These are phyloP conservation scores for Caenorhabditis angaria DNA, from an alignment of 2,888 invertebrate species.

Conservation along the genomic window DNA sequence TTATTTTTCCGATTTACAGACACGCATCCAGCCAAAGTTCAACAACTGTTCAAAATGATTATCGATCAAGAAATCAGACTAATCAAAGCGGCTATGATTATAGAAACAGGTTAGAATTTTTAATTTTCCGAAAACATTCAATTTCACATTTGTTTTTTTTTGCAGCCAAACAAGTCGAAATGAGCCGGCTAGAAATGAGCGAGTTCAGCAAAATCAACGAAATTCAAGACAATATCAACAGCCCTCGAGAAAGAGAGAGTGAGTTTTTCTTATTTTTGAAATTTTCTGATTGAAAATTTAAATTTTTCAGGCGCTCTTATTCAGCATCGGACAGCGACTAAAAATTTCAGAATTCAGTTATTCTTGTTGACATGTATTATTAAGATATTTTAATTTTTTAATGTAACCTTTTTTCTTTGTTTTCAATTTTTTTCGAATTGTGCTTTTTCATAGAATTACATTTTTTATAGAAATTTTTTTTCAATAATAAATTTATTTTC, in stretches of 20 bases:
- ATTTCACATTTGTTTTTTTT: background rate
- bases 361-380: no score
- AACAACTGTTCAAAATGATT: no score
- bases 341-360: background rate
- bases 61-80: no score
- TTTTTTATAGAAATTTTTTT: background rate
- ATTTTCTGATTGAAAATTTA: background rate
- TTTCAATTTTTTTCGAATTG: background rate
- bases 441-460: background rate
- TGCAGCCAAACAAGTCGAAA: background rate
- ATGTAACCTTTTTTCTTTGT: no score
- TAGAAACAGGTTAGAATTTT: background rate
- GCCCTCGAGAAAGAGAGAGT: background rate
- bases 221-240: background rate
- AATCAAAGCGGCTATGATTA: no score
- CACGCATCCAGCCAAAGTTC: no score
- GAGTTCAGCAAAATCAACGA: background rate
- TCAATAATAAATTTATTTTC: background rate
- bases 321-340: background rate
- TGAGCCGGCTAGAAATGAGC: background rate
- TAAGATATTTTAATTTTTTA: no score
- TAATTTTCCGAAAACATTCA: background rate
- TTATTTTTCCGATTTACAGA: no score
- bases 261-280: background rate
- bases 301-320: background rate